phyloP scores from a whole-genome alignment of 2,113 vertebrate species.

The Lepus timidus region DNA sequence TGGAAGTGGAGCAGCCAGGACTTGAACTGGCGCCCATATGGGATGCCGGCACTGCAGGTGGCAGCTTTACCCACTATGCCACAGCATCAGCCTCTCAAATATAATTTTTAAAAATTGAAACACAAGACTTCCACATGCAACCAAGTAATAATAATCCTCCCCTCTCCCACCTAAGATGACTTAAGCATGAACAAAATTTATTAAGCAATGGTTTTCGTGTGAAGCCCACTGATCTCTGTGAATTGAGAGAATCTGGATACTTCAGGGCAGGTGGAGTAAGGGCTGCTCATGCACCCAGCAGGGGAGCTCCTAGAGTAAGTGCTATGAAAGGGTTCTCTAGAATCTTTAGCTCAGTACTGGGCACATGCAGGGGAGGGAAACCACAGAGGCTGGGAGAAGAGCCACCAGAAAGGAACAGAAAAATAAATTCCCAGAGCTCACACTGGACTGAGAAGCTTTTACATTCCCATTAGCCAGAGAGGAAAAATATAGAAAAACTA shows the following conservation, averaged over 20 bases:
- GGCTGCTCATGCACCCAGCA: not conserved
- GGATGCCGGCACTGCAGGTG: too few species aligned
- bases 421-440: not conserved
- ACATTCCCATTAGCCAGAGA: not conserved
- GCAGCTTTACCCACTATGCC: too few species aligned
- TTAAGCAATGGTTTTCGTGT: not conserved
- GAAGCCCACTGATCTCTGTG: not conserved
- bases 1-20: too few species aligned
- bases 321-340: not conserved
- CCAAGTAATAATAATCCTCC: not conserved
- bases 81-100: not conserved
- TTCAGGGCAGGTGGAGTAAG: not conserved
- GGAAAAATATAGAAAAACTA: not conserved
- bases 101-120: not conserved
- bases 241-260: not conserved
- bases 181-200: slow-evolving; percentile 8
- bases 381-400: not conserved
- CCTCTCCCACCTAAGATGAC: not conserved
- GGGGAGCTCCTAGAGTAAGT: not conserved
- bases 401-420: not conserved
- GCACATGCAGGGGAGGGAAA: not conserved
- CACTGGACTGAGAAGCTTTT: not conserved
- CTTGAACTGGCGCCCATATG: too few species aligned
- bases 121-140: slow-evolving; percentile 17
- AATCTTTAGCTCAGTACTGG: not conserved